phyloP scores from a whole-genome alignment of 1,140 invertebrate species.

The Caenorhabditis elegans region DNA sequence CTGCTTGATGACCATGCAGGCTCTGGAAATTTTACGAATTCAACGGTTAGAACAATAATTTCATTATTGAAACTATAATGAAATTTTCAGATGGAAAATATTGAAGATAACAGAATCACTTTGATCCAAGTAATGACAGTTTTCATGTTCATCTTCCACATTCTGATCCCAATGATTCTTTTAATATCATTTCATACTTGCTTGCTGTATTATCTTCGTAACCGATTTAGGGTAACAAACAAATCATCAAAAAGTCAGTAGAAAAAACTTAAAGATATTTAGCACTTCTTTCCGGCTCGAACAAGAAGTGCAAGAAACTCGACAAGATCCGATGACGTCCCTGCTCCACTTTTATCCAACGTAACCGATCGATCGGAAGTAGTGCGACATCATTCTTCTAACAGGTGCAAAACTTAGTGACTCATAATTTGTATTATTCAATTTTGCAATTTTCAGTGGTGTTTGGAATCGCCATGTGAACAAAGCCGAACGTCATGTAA shows the following conservation, averaged over 20 bases:
- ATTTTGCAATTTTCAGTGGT: neutral
- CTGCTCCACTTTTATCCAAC: neutral
- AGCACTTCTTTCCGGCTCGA: neutral
- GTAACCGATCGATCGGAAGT: neutral
- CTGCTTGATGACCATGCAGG: neutral
- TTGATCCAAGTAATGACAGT: neutral
- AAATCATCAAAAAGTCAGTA: too few species aligned
- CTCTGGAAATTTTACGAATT: neutral
- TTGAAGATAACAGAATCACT: neutral
- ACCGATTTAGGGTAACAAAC: neutral
- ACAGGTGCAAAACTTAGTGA: neutral
- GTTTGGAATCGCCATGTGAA: slow-evolving; percentile 9
- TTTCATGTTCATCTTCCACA: neutral
- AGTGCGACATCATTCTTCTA: neutral
- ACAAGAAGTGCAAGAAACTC: neutral
- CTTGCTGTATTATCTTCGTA: neutral
- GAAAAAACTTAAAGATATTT: neutral
- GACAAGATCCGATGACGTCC: neutral
- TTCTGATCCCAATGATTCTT: neutral
- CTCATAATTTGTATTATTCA: neutral
- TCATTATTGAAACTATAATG: too few species aligned
- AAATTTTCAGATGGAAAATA: too few species aligned
- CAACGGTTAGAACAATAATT: too few species aligned
- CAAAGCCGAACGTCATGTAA: slow-evolving; percentile 14
- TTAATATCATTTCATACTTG: neutral